Evolutionary conservation across 2,797 vertebrate species (phyloP), one percentile per base, ranked within the genome.

Genomic region (Graptemys geographica): DNA sequence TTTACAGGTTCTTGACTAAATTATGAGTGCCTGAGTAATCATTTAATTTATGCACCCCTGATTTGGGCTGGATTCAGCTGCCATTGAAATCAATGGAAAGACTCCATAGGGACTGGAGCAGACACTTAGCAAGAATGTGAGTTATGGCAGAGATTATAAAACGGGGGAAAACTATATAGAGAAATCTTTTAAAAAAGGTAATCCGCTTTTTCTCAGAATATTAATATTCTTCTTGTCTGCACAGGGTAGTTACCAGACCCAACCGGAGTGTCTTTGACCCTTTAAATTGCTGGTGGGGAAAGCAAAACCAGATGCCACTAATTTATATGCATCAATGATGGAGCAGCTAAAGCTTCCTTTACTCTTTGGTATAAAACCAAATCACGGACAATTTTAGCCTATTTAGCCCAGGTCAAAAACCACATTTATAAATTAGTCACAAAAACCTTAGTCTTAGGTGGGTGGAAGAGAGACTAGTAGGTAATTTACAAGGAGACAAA

Each of bases 271-370:
- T 76, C 90, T 95, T 83, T 87, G 57, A 91, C 83, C 51, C 51
- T 51, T 51, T 51, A 51, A 51, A 51, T 51, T 51, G 51, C 51
- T 51, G 51, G 51, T 51, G 16, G 51, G 13, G 51, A 16, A 51
- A 51, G 51, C 15, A 51, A 93, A 94, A 94, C 86, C 86, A 90
- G 92, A 89, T 94, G 89, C 82, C 65, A 89, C 79, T 83, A 85
- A n/a, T 89, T 94, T 37, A 90, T 80, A 55, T 90, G 41, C 49
- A 55, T 80, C 83, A 51, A 57, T 81, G 69, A 94, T 23, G 79
- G 72, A 83, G 83, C 81, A 95, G 41, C 52, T 88, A 89, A 88
- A 81, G 84, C 65, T 84, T 94, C 95, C 74, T 94, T 95, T 95
- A 74, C 83, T 89, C 83, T 83, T 41, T n/a, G 16, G 33, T 65